phyloP scores from a whole-genome alignment of 2,113 vertebrate genomes.

The Drymodes brunneopygia region DNA sequence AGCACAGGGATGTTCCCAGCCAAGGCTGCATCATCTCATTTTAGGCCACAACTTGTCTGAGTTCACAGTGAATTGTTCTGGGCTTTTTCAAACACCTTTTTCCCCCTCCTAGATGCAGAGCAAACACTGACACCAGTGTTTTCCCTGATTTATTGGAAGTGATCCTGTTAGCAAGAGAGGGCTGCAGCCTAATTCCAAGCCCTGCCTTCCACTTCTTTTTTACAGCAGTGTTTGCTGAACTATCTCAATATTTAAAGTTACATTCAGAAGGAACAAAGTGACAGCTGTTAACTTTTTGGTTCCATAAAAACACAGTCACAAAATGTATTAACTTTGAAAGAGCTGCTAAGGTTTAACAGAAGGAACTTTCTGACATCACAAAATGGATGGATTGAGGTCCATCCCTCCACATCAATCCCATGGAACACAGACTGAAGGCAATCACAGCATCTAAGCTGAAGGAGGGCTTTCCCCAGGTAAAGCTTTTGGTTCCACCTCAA shows the following conservation, averaged over 20 bases:
- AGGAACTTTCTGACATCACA: background rate
- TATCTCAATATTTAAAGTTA: background rate
- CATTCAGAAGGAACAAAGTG: background rate
- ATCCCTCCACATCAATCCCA: background rate
- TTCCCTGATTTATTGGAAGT: background rate
- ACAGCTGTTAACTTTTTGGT: background rate
- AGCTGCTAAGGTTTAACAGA: background rate
- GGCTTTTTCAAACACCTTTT: background rate
- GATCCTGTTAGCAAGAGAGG: background rate
- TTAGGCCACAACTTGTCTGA: background rate
- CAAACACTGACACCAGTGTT: background rate
- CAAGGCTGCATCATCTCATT: background rate
- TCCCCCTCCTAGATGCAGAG: background rate
- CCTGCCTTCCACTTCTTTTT: background rate
- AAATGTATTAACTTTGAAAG: background rate
- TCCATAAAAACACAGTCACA: background rate
- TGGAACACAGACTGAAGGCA: rapidly evolving
- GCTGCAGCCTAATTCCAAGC: background rate
- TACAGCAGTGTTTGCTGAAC: background rate
- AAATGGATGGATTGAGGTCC: background rate
- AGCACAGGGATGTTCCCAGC: background rate
- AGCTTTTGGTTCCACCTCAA: background rate
- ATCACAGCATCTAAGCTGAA: background rate
- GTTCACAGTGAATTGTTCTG: background rate
- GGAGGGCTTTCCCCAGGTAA: background rate